These are phyloP conservation scores for Abrostola triplasia DNA, from an alignment of 2,888 invertebrate genomes.

Conservation along the genomic window DNA sequence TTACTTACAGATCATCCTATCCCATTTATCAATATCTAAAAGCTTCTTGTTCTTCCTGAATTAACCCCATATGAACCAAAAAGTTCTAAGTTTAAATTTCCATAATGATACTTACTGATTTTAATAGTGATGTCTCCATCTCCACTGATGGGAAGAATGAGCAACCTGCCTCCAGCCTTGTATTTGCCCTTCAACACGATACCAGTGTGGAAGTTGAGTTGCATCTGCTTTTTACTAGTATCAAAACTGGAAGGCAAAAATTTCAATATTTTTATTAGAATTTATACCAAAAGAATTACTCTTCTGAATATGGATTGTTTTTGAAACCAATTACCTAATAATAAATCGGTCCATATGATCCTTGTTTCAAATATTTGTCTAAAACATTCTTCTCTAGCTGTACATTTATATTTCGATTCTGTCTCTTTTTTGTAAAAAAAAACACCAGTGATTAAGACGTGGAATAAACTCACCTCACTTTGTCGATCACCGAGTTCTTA, in stretches of 20 bases:
- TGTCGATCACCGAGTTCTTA: conserved; percentile 63
- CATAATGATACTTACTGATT: conserved; percentile 66
- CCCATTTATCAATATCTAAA: too few species aligned
- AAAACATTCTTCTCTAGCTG: too few species aligned
- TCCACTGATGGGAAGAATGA: conserved; percentile 77
- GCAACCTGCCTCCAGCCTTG: conserved; percentile 71
- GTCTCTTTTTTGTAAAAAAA: too few species aligned
- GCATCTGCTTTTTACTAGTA: conserved; percentile 62
- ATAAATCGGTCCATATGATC: too few species aligned
- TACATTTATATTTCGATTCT: too few species aligned
- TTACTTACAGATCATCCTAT: too few species aligned
- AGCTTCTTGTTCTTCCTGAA: too few species aligned
- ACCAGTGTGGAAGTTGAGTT: conserved; percentile 57
- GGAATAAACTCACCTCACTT: conserved; percentile 63
- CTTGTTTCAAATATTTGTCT: too few species aligned
- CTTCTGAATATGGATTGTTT: neutral
- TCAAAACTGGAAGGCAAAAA: conserved; percentile 65
- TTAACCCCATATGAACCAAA: neutral
- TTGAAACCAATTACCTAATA: too few species aligned
- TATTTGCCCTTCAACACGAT: conserved; percentile 66
- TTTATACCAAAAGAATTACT: neutral
- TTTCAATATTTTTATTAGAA: neutral
- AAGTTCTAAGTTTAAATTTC: conserved; percentile 4
- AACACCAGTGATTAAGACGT: too few species aligned
- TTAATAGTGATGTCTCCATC: conserved; percentile 69